A percentile compares a stretch with the other conserved stretches of the same genome.
phyloP scores from a whole-genome alignment of 2,113 vertebrate genomes.

The Scalopus aquaticus region DNA sequence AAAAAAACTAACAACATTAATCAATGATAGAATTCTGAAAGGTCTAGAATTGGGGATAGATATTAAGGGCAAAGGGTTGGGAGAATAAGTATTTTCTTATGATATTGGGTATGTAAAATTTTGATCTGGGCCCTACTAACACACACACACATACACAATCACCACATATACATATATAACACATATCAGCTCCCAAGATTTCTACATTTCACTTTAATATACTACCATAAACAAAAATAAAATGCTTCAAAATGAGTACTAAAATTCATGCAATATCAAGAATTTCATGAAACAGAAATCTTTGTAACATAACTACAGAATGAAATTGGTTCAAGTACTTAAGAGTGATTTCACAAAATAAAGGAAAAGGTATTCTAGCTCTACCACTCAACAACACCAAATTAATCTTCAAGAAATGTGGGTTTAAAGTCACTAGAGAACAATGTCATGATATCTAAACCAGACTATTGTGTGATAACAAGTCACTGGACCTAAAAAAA shows the following conservation, averaged over 20 bases:
- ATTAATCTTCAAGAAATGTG: background rate
- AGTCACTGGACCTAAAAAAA: background rate
- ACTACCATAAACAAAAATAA: background rate
- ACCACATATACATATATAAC: background rate
- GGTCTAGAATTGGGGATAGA: background rate
- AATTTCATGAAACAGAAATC: background rate
- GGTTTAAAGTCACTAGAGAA: background rate
- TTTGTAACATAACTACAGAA: background rate
- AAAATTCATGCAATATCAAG: background rate
- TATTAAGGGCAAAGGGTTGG: background rate
- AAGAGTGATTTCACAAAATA: background rate
- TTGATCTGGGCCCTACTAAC: background rate
- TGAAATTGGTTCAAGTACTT: background rate
- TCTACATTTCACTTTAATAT: background rate
- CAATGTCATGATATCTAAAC: background rate
- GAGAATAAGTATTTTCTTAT: background rate
- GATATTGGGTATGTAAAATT: background rate
- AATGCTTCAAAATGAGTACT: background rate
- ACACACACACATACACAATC: too few relatives aligned
- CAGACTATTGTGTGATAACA: too few relatives aligned
- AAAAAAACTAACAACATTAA: background rate
- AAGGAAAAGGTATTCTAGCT: background rate
- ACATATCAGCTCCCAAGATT: background rate
- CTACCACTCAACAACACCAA: background rate
- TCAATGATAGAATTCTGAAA: background rate